Evolutionary conservation across 2,113 vertebrate species (phyloP).

Genomic region (Vombatus ursinus): DNA sequence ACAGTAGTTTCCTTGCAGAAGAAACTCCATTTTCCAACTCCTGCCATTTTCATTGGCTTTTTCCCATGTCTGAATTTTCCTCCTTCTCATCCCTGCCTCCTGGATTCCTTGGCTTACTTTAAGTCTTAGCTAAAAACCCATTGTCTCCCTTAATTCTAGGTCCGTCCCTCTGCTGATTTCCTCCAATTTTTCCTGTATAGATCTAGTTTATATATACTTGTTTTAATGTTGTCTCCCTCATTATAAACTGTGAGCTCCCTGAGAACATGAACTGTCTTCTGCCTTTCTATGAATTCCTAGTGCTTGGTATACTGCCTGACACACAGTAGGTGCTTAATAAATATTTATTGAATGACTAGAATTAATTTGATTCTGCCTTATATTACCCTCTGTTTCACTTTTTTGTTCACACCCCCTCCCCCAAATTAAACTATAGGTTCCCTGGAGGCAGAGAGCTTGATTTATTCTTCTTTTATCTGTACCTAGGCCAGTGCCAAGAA

Average conservation of each 20-base stretch:
- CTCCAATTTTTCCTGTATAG: background rate
- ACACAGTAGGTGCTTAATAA: background rate
- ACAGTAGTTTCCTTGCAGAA: background rate
- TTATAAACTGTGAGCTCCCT: background rate
- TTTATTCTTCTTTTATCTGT: background rate
- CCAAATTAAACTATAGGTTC: background rate
- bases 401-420: background rate
- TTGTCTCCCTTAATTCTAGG: background rate
- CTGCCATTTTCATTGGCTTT: background rate
- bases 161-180: too few relatives aligned
- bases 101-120: background rate
- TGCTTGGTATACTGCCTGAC: background rate
- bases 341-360: background rate
- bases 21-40: background rate
- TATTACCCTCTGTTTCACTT: background rate
- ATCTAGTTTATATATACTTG: background rate
- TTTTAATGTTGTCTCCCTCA: background rate
- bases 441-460: background rate
- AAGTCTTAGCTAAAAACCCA: background rate
- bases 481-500: background rate
- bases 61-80: background rate
- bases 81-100: background rate
- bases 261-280: background rate
- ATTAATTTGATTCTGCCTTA: background rate
- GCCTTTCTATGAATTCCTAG: background rate